Evolutionary conservation across 2,113 vertebrate species (phyloP).

Genomic region (Bettongia penicillata): DNA sequence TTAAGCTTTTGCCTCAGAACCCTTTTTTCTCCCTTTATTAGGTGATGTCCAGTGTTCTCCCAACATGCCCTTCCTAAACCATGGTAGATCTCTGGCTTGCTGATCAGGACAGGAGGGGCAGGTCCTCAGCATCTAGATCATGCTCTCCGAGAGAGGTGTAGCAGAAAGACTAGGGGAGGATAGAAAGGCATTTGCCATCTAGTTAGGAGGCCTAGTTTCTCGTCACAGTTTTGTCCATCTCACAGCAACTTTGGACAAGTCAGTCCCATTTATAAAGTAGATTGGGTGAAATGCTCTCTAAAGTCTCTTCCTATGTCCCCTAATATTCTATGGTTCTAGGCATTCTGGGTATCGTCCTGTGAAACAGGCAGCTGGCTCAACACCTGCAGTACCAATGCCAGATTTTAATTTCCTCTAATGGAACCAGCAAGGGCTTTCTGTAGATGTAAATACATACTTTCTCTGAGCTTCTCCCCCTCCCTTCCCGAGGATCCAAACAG

Average conservation of each 20-base stretch:
- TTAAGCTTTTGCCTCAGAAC: not conserved
- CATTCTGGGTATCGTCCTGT: not conserved
- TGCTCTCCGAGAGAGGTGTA: not conserved
- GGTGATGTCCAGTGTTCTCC: slow-evolving; percentile 64
- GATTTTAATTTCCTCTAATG: not conserved
- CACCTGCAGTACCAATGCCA: not conserved
- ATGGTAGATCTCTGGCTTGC: not conserved
- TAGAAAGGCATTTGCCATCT: not conserved
- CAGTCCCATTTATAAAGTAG: not conserved
- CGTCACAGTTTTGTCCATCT: not conserved
- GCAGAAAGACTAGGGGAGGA: not conserved
- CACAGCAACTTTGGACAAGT: not conserved
- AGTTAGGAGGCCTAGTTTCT: not conserved
- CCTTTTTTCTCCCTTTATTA: not conserved
- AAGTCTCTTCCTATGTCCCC: not conserved
- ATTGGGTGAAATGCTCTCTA: not conserved
- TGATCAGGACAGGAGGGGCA: not conserved
- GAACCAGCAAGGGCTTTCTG: slow-evolving; percentile 74
- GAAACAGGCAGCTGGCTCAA: not conserved
- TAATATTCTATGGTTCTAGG: not conserved
- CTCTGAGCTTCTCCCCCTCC: not conserved
- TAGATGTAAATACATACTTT: slow-evolving; percentile 68
- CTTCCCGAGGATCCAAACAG: slow-evolving; percentile 77
- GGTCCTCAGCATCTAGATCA: not conserved
- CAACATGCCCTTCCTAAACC: not conserved